Base-by-base conservation (phyloP, 2,113 vertebrate species). In the Ceyx cyanopectus region DNA sequence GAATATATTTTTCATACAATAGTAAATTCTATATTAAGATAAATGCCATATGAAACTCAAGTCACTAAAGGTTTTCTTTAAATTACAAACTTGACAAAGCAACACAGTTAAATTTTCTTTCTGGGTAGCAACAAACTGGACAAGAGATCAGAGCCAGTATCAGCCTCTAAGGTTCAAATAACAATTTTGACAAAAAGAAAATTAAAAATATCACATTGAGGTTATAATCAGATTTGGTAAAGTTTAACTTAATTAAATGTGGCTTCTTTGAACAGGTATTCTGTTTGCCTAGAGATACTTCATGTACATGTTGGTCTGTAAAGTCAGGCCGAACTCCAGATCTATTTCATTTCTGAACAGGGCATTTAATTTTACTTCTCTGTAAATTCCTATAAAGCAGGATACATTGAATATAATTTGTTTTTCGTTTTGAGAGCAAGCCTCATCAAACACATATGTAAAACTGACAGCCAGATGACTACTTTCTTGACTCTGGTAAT, bases 401-500 rank as follows among this genome's bases (percentile, higher is more conserved):
- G 17, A 56, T 62, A 85, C 50, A 50, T 67, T 34, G 51, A 40
- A 90, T 85, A 91, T 6, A 93, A 83, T 45, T 53, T 68, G 45
- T 1, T 53, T 92, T 84, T 72, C 61, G 75, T 68, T 88, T 88
- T 72, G 45, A 85, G 60, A 90, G 14, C 32, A 10, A 96, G 45
- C 62, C 58, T 84, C 53, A 92, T 65, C 69, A 90, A 93, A 84
- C 30, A 48, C 43, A 50, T 46, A 83, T 7, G 12, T 61, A 93
- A 90, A 93, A 86, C 53, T 70, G 69, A 61, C n/a, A 85, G 81
- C 68, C 32, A 76, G 57, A 76, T 70, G 61, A 86, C 83, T 37
- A 65, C 37, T 86, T 77, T 40, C 60, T 67, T 86, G 61, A 92
- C 73, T 88, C 46, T 27, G 6, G 46, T 78, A 95, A 93, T 94